Conservation (phyloP, 23 tunicate species). For the Halocynthia roretzi region DNA sequence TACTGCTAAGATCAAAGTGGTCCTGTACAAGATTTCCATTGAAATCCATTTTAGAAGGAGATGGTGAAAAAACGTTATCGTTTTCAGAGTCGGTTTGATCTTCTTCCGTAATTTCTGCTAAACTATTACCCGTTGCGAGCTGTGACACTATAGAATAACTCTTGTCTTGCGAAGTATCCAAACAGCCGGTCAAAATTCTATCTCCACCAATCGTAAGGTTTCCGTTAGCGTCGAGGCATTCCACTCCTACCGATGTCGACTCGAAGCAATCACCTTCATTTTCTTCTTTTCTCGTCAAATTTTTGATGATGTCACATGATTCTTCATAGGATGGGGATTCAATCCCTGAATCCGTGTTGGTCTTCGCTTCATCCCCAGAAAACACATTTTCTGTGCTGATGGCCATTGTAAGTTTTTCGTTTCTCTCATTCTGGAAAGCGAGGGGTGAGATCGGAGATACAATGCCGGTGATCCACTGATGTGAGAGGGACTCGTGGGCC, state of each 20-base stretch:
- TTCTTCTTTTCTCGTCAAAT: no score
- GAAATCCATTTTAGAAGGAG: no score
- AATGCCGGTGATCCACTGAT: slow-evolving; percentile 24
- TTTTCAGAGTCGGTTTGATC: background rate
- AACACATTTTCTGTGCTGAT: slow-evolving; percentile 13
- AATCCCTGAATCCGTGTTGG: slow-evolving; percentile 2
- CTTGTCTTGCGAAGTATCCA: no score
- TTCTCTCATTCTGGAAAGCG: background rate
- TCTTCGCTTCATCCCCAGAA: background rate
- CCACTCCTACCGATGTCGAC: background rate
- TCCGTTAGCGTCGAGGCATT: background rate
- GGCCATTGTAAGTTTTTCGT: background rate
- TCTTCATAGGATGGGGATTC: background rate
- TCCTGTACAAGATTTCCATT: no score
- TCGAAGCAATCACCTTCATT: no score
- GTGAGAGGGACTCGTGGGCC: slow-evolving; percentile 1
- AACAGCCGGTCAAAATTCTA: no score
- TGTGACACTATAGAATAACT: no score
- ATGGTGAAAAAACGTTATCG: background rate
- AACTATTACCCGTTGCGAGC: no score
- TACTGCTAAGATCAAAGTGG: no score
- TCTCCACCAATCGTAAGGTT: background rate
- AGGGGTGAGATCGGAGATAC: slow-evolving; percentile 7
- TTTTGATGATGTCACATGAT: no score
- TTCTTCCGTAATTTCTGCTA: background rate